These are phyloP conservation scores for Coccyzus lansbergi DNA, from an alignment of 2,797 vertebrate genomes.

Conservation along the genomic window DNA sequence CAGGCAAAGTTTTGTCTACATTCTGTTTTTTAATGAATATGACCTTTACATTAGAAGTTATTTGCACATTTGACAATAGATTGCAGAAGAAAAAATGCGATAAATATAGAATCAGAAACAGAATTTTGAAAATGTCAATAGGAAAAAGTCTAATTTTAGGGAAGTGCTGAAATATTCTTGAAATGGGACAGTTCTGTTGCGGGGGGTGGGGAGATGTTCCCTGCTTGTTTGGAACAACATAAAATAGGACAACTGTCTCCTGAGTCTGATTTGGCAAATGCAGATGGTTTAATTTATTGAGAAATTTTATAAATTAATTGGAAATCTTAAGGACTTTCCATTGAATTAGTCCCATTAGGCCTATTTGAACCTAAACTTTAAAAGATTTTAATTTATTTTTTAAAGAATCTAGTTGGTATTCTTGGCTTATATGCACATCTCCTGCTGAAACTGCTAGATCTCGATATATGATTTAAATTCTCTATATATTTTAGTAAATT, in stretches of 20 bases:
- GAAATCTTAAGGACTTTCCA: background rate
- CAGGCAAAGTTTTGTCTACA: background rate
- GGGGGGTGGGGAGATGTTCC: accelerated
- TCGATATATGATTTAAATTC: background rate
- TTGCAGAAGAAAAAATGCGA: background rate
- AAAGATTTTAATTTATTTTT: background rate
- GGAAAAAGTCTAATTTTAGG: background rate
- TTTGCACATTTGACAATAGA: background rate
- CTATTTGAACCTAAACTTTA: background rate
- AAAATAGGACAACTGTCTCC: background rate
- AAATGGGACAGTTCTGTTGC: background rate
- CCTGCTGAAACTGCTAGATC: background rate
- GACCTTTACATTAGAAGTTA: background rate
- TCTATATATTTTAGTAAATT: background rate
- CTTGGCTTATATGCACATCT: background rate
- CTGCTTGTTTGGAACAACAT: background rate
- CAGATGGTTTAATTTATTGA: background rate
- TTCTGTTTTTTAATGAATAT: background rate
- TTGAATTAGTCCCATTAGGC: background rate
- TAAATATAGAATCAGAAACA: background rate
- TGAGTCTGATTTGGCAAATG: background rate
- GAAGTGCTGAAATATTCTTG: background rate
- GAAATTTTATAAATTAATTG: background rate
- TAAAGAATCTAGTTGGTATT: background rate
- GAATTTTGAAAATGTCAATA: background rate